Conservation (phyloP, 2,797 vertebrate genomes). For the Delichon dasypus region DNA sequence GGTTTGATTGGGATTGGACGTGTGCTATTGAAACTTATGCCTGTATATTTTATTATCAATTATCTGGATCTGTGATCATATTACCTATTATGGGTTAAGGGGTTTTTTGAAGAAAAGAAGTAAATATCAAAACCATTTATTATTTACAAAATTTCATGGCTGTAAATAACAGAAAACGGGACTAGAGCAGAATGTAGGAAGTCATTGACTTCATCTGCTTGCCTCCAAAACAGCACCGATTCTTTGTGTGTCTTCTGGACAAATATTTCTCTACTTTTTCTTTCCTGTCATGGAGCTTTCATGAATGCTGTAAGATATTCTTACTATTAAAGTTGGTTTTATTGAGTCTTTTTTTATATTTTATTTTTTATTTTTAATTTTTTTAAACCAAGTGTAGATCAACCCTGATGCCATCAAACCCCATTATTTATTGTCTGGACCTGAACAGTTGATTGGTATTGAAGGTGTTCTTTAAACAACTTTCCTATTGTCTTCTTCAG, state of each 20-base stretch:
- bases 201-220: not conserved
- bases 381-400: not conserved
- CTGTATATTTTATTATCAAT: not conserved
- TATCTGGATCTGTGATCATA: not conserved
- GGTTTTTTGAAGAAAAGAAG: not conserved
- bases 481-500: not conserved
- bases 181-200: not conserved
- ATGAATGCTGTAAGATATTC: not conserved
- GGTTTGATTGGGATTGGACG: not conserved
- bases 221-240: not conserved
- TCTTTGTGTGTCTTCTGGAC: not conserved
- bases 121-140: not conserved
- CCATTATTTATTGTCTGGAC: not conserved
- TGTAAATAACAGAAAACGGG: not conserved
- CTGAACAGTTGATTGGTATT: not conserved
- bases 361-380: not conserved
- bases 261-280: not conserved
- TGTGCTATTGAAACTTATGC: not conserved
- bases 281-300: not conserved
- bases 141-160: not conserved
- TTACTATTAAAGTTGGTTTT: not conserved
- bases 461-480: not conserved
- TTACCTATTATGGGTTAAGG: not conserved
- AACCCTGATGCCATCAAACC: not conserved
- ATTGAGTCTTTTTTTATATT: not conserved